Base-by-base conservation (phyloP, 2,113 vertebrate species). In the Physeter macrocephalus region DNA sequence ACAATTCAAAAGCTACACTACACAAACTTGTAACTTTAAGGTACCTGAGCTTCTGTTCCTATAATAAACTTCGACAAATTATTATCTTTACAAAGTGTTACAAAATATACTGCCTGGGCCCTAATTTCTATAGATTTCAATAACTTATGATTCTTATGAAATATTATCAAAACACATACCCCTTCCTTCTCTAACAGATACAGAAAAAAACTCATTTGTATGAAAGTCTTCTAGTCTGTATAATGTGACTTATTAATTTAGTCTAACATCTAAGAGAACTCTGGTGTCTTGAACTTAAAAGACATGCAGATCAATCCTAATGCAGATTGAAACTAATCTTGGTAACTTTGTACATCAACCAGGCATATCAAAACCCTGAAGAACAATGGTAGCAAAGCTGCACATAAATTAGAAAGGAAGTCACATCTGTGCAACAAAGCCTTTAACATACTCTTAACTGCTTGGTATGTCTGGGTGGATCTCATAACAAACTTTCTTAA, bases 241-340 rank as follows among this genome's bases (percentile, higher is more conserved):
- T n/a, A 54, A 92, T 1, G 5, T 8, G 6, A 67, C 78, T 64
- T 43, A 89, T 9, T 93, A 17, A 81, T 74, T 59, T 83, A 72
- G 31, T 57, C 23, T 90, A 64, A 14, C 11, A 87, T 85, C 39
- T 91, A 89, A 88, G 5, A 94, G 14, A 93, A 93, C 13, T 61
- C 64, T 90, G 49, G 49, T 21, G 31, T 34, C 72, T 81, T 74
- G 1, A 88, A 97, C n/a, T 96, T 96, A 27, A 94, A 83, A 94
- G 25, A 80, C 59, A 90, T 25, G 9, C 3, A 96, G 29, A 72
- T 91, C 74, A 95, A 67, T 74, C 6, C 36, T 77, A 89, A 74
- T 31, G 27, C 0, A 95, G 34, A 93, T 0, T 29, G 39, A 87
- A 64, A 15, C 62, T 71, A 75, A 88, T 86, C 90, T 88, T 25